phyloP scores from a whole-genome alignment of 2,113 vertebrate genomes.

The Pionites leucogaster region DNA sequence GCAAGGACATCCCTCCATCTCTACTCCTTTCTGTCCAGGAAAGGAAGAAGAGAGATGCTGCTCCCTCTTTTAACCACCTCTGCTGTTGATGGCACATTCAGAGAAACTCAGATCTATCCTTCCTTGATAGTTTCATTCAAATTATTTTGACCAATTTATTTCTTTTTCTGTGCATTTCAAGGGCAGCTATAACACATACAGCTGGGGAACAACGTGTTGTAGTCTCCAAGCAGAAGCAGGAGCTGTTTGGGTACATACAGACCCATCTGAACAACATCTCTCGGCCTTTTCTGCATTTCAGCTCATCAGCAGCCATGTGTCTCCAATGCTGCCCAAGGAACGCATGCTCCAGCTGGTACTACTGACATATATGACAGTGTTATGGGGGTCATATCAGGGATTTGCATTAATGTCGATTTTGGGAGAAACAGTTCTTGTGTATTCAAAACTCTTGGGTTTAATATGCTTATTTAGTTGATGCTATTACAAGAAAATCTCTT shows the following conservation, averaged over 20 bases:
- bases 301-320: fast-evolving
- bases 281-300: not conserved
- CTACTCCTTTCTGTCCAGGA: not conserved
- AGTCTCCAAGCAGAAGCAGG: not conserved
- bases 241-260: not conserved
- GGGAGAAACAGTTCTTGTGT: not conserved
- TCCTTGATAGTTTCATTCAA: not conserved
- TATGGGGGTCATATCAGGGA: not conserved
- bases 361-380: not conserved
- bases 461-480: not conserved
- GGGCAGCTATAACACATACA: not conserved
- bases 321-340: not conserved
- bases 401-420: not conserved
- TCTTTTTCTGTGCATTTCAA: not conserved
- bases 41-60: not conserved
- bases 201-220: not conserved
- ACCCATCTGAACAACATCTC: not conserved
- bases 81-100: not conserved
- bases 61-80: not conserved
- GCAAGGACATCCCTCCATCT: fast-evolving
- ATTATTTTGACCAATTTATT: not conserved
- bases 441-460: not conserved
- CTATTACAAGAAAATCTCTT: not conserved
- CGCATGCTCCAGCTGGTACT: not conserved
- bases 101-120: not conserved